Evolutionary conservation across 2,888 invertebrate species (phyloP).

Genomic region (Macropis europaea): DNA sequence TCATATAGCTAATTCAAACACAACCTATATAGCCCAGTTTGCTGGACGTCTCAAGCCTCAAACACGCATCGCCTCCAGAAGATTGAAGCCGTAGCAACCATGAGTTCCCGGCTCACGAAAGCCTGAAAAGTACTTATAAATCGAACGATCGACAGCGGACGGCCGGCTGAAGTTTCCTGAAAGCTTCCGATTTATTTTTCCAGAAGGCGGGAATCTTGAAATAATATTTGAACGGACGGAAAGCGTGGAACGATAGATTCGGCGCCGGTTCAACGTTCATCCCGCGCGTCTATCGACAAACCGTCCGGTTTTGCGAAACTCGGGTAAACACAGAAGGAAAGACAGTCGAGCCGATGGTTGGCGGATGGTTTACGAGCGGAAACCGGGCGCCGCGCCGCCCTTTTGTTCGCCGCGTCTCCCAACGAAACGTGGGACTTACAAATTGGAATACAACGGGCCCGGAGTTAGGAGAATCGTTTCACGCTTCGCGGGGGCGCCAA

Average conservation of each 20-base stretch:
- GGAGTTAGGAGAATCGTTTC: constrained; percentile 65
- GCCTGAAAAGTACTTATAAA: too few relatives aligned
- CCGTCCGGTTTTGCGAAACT: constrained; percentile 38
- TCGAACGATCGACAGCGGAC: too few relatives aligned
- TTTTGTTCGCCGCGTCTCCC: constrained; percentile 57
- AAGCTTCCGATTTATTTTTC: neutral
- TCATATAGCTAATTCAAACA: too few relatives aligned
- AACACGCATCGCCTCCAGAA: too few relatives aligned
- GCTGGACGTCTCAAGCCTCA: too few relatives aligned
- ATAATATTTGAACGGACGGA: constrained; percentile 62
- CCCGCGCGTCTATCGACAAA: constrained; percentile 13
- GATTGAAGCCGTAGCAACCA: too few relatives aligned
- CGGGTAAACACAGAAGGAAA: constrained; percentile 26
- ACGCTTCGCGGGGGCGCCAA: constrained; percentile 70
- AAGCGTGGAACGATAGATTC: constrained; percentile 32
- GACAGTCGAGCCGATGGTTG: neutral
- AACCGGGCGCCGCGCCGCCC: constrained; percentile 43
- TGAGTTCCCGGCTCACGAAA: too few relatives aligned
- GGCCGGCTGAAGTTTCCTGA: too few relatives aligned
- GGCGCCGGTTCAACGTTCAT: constrained; percentile 53
- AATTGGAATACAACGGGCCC: constrained; percentile 66
- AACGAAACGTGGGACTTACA: constrained; percentile 63
- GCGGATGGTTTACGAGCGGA: constrained; percentile 41
- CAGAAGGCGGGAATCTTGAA: constrained; percentile 21
- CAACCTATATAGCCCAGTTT: too few relatives aligned